These are phyloP conservation scores for Rhinichthys osculus DNA, from an alignment of 2,797 vertebrate genomes.

Conservation along the genomic window DNA sequence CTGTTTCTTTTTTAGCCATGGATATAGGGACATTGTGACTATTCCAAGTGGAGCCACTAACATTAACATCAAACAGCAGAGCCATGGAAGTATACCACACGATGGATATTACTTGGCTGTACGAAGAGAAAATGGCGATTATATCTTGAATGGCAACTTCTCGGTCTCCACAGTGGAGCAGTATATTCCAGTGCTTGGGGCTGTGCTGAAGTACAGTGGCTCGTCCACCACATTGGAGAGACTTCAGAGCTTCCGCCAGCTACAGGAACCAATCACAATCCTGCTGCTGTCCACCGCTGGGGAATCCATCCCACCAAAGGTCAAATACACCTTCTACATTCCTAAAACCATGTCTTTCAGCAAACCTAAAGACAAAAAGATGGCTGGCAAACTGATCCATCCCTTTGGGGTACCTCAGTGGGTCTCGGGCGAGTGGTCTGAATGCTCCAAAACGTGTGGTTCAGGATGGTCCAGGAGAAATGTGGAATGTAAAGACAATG, in stretches of 20 bases:
- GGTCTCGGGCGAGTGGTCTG: slow-evolving; percentile 91
- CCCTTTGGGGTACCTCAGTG: slow-evolving; percentile 85
- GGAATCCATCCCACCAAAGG: slow-evolving; percentile 84
- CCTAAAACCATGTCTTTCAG: slow-evolving; percentile 84
- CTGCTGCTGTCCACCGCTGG: slow-evolving; percentile 87
- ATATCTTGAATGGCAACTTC: slow-evolving; percentile 94
- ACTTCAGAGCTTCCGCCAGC: slow-evolving; percentile 90
- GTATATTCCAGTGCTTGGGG: slow-evolving; percentile 88
- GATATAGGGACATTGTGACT: slow-evolving; percentile 93
- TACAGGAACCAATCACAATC: slow-evolving; percentile 87
- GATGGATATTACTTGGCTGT: slow-evolving; percentile 94
- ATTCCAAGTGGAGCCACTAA: slow-evolving; percentile 93
- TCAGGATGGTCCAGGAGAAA: slow-evolving; percentile 91
- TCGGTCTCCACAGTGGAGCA: slow-evolving; percentile 92
- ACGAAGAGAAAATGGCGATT: slow-evolving; percentile 81
- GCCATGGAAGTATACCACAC: slow-evolving; percentile 85
- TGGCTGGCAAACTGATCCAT: slow-evolving; percentile 81
- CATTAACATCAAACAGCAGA: slow-evolving; percentile 95
- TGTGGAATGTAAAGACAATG: slow-evolving; percentile 85
- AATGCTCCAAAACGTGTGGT: slow-evolving; percentile 91
- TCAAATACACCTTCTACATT: slow-evolving; percentile 95
- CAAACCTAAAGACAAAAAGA: slow-evolving; percentile 79
- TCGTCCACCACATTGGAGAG: slow-evolving; percentile 92
- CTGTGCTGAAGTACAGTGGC: slow-evolving; percentile 93
- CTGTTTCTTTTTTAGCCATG: slow-evolving; percentile 77